Conservation (phyloP, 2,888 invertebrate species). For the Drosophila colorata region DNA sequence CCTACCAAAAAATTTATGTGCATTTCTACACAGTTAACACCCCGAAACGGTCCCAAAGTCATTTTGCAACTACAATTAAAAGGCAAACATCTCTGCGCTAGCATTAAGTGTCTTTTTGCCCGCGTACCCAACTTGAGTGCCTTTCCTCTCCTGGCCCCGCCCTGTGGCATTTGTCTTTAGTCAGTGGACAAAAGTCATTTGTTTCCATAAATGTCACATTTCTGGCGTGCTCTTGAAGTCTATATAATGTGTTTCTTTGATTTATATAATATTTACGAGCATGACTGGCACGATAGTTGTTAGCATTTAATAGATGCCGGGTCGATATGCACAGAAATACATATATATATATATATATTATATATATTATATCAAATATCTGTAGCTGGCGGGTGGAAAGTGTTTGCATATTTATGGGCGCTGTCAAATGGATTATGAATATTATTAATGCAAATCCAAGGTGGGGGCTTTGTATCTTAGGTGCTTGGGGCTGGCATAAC, state of each 20-base stretch:
- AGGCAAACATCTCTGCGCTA: conserved; percentile 50
- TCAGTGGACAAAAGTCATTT: conserved; percentile 64
- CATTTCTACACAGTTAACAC: conserved; percentile 64
- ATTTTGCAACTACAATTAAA: conserved; percentile 72
- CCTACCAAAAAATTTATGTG: conserved; percentile 64
- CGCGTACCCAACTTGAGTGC: not conserved
- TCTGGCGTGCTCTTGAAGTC: conserved; percentile 49
- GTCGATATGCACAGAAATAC: conserved; percentile 39
- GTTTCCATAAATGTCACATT: conserved; percentile 72
- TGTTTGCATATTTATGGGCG: conserved; percentile 56
- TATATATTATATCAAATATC: not conserved
- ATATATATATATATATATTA: not conserved
- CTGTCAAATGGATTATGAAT: conserved; percentile 45
- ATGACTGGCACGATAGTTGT: conserved; percentile 40
- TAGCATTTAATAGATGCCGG: conserved; percentile 24
- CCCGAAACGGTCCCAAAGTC: conserved; percentile 56
- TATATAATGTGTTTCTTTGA: conserved; percentile 61
- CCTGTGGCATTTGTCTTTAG: conserved; percentile 22
- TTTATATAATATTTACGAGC: conserved; percentile 64
- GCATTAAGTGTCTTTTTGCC: conserved; percentile 21
- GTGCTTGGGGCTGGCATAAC: conserved; percentile 26
- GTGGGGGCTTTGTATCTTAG: conserved; percentile 13
- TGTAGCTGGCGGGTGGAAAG: conserved; percentile 8
- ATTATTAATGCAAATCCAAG: conserved; percentile 32
- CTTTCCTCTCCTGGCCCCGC: not conserved